Evolutionary conservation across 2,888 invertebrate species (phyloP).

Genomic region (Idaea straminata): DNA sequence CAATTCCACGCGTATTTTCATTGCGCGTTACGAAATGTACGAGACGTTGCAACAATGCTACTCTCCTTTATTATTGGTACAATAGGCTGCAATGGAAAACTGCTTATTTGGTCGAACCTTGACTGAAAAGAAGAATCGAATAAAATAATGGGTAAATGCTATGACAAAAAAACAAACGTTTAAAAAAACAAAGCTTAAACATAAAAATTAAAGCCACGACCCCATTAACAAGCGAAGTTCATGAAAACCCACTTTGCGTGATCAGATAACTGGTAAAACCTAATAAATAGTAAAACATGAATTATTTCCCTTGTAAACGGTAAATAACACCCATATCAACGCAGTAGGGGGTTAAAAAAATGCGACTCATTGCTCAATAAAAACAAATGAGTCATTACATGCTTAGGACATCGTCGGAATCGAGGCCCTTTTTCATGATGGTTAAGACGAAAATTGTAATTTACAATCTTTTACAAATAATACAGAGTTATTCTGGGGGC

Average conservation of each 20-base stretch:
- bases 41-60: too few species aligned
- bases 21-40: too few species aligned
- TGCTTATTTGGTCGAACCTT: too few species aligned
- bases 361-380: slow-evolving; percentile 2
- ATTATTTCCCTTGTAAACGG: not conserved
- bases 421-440: not conserved
- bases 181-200: not conserved
- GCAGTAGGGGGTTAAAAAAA: not conserved
- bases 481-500: not conserved
- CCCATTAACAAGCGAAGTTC: not conserved
- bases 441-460: not conserved
- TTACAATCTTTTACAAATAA: not conserved
- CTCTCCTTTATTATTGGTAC: too few species aligned
- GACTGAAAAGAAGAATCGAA: too few species aligned
- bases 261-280: not conserved
- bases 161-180: not conserved
- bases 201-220: not conserved
- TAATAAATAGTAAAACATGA: slow-evolving; percentile 1
- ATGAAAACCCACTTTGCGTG: not conserved
- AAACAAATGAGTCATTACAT: slow-evolving; percentile 5
- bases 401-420: not conserved
- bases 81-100: too few species aligned
- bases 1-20: too few species aligned
- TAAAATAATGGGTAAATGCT: too few species aligned
- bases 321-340: slow-evolving; percentile 1